Conservation (phyloP, 2,113 vertebrate genomes). For the Cichladusa arquata region DNA sequence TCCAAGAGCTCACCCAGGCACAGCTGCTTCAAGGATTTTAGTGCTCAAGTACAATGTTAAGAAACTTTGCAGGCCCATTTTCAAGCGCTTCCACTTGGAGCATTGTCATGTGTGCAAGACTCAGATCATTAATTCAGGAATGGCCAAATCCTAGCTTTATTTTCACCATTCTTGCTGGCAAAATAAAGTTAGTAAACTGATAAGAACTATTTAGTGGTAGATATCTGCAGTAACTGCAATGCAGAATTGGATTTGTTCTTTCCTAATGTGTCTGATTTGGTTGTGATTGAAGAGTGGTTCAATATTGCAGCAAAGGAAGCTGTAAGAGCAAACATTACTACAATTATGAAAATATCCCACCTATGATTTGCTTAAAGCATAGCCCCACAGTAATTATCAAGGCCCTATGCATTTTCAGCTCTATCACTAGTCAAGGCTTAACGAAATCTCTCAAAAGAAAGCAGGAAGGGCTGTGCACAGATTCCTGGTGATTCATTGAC, state of each 20-base stretch:
- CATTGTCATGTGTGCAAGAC: background rate
- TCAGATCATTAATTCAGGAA: background rate
- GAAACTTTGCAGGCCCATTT: background rate
- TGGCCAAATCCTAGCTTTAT: background rate
- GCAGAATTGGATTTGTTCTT: background rate
- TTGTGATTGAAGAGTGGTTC: background rate
- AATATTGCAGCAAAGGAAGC: background rate
- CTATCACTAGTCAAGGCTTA: background rate
- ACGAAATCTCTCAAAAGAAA: background rate
- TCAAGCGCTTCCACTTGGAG: background rate
- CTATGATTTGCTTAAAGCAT: background rate
- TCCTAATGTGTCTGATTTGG: background rate
- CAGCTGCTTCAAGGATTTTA: background rate
- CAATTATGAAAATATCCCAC: background rate
- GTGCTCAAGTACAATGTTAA: background rate
- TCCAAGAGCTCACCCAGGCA: background rate
- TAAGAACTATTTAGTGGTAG: background rate
- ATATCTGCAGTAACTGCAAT: background rate
- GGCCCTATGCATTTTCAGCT: background rate
- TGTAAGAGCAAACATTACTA: background rate
- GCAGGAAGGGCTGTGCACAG: slow-evolving; percentile 33
- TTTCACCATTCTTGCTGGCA: background rate
- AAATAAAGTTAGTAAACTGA: background rate
- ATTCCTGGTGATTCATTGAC: slow-evolving; percentile 38
- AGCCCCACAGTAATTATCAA: background rate